Conservation (phyloP, 2,113 vertebrate genomes). For the Stictonetta naevosa region DNA sequence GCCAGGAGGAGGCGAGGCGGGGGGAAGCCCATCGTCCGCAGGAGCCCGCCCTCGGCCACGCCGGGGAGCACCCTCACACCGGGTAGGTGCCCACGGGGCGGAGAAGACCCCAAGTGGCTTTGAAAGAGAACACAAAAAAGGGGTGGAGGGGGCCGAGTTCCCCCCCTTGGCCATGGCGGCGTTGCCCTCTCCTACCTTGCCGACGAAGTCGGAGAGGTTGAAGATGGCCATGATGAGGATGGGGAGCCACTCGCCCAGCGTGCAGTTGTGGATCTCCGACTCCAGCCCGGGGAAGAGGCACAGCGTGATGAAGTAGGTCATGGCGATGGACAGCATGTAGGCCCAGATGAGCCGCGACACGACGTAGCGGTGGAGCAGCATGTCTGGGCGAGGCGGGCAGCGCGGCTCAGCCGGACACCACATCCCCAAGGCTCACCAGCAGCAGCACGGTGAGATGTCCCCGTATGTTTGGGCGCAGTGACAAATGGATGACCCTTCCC, state of each 20-base stretch:
- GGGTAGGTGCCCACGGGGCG: not conserved
- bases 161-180: fast-evolving
- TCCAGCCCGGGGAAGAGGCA: slow-evolving; percentile 96
- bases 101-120: not conserved
- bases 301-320: slow-evolving; percentile 97
- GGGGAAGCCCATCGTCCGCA: not conserved
- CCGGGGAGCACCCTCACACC: not conserved
- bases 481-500: not conserved
- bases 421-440: too few species aligned
- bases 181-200: slow-evolving; percentile 84
- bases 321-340: slow-evolving; percentile 95
- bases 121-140: not conserved
- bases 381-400: slow-evolving; percentile 77
- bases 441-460: not conserved
- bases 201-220: slow-evolving; percentile 97
- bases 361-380: slow-evolving; percentile 93
- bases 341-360: slow-evolving; percentile 95
- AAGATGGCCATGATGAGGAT: slow-evolving; percentile 99
- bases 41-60: not conserved
- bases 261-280: slow-evolving; percentile 91
- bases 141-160: not conserved
- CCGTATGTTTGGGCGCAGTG: not conserved
- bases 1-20: not conserved
- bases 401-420: not conserved
- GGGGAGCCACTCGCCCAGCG: slow-evolving; percentile 94